phyloP scores from a whole-genome alignment of 2,113 vertebrate genomes.

The Spea multiplicata region DNA sequence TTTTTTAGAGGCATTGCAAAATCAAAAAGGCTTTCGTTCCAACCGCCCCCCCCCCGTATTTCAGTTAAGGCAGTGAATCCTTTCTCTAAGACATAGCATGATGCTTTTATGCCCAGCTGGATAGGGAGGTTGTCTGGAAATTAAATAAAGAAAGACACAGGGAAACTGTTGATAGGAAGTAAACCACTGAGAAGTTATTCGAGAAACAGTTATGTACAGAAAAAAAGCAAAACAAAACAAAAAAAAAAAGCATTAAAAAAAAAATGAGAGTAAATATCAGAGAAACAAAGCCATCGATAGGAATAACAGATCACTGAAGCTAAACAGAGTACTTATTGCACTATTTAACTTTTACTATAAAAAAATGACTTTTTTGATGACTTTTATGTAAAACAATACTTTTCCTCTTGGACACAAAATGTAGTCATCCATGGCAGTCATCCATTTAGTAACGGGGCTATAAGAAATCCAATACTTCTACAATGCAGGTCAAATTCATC shows the following conservation, averaged over 20 bases:
- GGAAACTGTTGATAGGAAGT: constrained; percentile 6
- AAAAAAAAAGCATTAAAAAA: not conserved
- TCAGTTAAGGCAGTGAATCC: constrained; percentile 20
- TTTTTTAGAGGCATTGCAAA: not conserved
- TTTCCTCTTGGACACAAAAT: no score
- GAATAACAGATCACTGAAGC: no score
- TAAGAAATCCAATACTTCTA: no score
- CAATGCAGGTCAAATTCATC: no score
- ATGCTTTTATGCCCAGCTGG: constrained; percentile 32
- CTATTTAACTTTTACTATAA: no score
- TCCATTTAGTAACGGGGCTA: no score
- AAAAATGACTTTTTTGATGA: no score
- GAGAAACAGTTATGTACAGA: constrained; percentile 2
- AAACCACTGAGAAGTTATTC: not conserved
- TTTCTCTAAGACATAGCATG: constrained; percentile 21
- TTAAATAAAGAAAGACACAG: constrained; percentile 9
- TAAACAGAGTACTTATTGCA: no score
- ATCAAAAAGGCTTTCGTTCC: constrained; percentile 11
- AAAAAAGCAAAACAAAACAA: not conserved
- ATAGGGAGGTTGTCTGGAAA: constrained; percentile 13
- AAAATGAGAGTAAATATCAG: not conserved
- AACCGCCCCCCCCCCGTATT: not conserved
- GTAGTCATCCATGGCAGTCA: no score
- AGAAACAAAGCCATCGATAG: not conserved
- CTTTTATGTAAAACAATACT: no score